Percentiles rank a stretch among this genome's conserved stretches.
phyloP scores from a whole-genome alignment of 2,113 vertebrate species.

The Donacobius atricapilla region DNA sequence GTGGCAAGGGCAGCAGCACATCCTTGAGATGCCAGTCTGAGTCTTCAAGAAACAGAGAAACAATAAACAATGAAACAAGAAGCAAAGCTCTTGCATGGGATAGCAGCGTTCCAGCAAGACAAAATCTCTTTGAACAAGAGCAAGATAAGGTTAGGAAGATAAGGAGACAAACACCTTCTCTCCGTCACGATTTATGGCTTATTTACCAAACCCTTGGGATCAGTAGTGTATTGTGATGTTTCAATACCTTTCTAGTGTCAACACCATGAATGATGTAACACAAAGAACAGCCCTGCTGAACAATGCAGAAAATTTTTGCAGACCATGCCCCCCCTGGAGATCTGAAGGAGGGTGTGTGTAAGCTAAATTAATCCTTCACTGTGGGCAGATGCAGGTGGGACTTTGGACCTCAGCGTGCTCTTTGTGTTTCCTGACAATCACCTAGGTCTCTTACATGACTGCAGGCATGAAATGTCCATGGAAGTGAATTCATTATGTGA shows the following conservation, averaged over 20 bases:
- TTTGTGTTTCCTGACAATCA: neutral
- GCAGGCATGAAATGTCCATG: neutral
- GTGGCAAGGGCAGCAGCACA: neutral
- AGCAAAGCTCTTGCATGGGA: neutral
- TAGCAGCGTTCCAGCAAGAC: neutral
- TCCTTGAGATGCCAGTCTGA: neutral
- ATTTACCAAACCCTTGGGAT: neutral
- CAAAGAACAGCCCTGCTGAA: neutral
- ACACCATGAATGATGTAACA: no score
- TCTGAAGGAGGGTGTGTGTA: neutral
- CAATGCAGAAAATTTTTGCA: neutral
- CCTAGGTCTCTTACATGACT: neutral
- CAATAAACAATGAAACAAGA: neutral
- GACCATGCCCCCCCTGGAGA: neutral
- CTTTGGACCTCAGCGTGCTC: neutral
- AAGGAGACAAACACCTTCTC: neutral
- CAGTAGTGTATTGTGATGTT: neutral
- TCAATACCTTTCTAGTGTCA: neutral
- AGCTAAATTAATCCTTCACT: rapidly evolving
- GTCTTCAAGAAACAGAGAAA: neutral
- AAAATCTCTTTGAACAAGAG: neutral
- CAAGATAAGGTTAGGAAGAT: neutral
- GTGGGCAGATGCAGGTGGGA: neutral
- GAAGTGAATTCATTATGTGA: neutral
- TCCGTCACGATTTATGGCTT: neutral